These are phyloP conservation scores for Phaethornis superciliosus DNA, from an alignment of 2,113 vertebrate genomes.

Conservation along the genomic window DNA sequence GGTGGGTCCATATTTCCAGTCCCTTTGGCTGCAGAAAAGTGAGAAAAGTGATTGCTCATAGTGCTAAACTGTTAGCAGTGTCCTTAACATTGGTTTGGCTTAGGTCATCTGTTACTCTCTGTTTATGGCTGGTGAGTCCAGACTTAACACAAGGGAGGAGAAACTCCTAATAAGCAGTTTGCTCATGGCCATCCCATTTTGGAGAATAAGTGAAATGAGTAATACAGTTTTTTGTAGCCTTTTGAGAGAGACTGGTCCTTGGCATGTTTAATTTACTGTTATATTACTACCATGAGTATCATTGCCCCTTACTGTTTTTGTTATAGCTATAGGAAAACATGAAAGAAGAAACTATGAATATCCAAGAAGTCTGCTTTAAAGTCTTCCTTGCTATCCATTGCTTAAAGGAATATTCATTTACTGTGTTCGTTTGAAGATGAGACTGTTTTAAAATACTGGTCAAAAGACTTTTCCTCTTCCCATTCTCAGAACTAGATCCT, in stretches of 20 bases:
- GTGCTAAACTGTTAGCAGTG: not conserved
- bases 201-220: not conserved
- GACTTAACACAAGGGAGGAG: not conserved
- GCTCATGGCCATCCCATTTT: not conserved
- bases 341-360: constrained; percentile 11
- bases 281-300: not conserved
- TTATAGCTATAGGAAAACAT: constrained; percentile 15
- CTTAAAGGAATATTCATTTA: constrained; percentile 13
- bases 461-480: not conserved
- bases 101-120: not conserved
- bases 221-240: not conserved
- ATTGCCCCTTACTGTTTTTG: not conserved
- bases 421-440: not conserved
- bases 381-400: not conserved
- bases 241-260: not conserved
- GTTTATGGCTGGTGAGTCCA: not conserved
- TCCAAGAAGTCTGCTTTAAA: constrained; percentile 33
- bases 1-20: not conserved
- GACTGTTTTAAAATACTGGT: constrained; percentile 33
- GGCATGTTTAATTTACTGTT: not conserved
- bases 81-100: not conserved
- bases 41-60: not conserved
- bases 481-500: not conserved
- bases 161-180: not conserved
- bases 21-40: not conserved